phyloP scores from a whole-genome alignment of 2,113 vertebrate species.

The Rhinoderma darwinii region DNA sequence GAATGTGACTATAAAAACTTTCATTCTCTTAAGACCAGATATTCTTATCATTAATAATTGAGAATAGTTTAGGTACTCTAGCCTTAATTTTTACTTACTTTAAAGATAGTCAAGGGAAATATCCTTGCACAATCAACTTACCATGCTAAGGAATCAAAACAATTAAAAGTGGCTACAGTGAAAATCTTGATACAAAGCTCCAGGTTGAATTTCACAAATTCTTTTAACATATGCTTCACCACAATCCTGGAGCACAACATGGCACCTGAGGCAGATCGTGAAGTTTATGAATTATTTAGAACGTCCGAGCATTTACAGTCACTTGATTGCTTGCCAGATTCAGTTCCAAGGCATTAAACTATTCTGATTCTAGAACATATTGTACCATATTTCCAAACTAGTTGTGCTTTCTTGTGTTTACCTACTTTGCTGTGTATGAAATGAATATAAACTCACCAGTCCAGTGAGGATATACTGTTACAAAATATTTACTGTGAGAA shows the following conservation, averaged over 20 bases:
- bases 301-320: background rate
- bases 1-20: no score
- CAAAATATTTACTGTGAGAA: background rate
- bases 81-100: background rate
- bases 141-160: background rate
- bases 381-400: background rate
- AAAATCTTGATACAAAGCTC: background rate
- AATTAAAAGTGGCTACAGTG: background rate
- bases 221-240: background rate
- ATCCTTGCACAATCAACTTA: background rate
- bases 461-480: background rate
- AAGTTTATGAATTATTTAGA: background rate
- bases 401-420: background rate
- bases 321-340: background rate
- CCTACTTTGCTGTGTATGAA: background rate
- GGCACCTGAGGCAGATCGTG: background rate
- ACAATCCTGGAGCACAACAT: background rate
- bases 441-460: background rate
- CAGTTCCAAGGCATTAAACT: background rate
- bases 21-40: background rate
- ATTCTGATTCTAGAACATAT: background rate
- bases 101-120: background rate
- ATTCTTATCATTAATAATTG: background rate
- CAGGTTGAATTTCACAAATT: background rate
- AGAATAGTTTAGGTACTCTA: background rate